Evolutionary conservation across 2,113 vertebrate genomes (phyloP).

Genomic region (Myotis davidii): DNA sequence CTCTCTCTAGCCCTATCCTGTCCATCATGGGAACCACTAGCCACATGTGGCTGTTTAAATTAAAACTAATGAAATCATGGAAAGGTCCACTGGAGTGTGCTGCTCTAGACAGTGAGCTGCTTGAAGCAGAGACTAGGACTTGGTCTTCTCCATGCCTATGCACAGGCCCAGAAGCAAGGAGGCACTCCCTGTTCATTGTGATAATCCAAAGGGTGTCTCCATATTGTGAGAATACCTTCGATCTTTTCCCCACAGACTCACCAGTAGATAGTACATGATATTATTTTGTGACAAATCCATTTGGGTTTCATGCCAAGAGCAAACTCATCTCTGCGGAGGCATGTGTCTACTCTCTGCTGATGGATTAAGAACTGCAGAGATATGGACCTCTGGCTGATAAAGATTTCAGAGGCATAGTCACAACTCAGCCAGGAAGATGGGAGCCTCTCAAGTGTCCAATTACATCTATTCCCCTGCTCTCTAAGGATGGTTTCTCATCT

Average conservation of each 20-base stretch:
- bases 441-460: not conserved
- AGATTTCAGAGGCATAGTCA: not conserved
- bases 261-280: not conserved
- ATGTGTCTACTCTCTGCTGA: not conserved
- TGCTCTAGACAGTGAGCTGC: not conserved
- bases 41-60: not conserved
- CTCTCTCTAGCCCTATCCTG: not conserved
- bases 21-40: not conserved
- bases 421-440: not conserved
- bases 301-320: not conserved
- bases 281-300: not conserved
- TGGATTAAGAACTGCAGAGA: not conserved
- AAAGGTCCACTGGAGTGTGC: not conserved
- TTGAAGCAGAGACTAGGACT: not conserved
- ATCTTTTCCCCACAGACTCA: not conserved
- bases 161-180: not conserved
- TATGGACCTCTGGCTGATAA: not conserved
- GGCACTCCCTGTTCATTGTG: not conserved
- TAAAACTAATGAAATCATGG: not conserved
- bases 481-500: not conserved
- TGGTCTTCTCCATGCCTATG: not conserved
- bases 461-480: not conserved
- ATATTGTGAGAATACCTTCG: not conserved
- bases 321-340: not conserved
- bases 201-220: not conserved